Base-by-base conservation (phyloP, 2,888 invertebrate genomes). In the Diarsia rubi region DNA sequence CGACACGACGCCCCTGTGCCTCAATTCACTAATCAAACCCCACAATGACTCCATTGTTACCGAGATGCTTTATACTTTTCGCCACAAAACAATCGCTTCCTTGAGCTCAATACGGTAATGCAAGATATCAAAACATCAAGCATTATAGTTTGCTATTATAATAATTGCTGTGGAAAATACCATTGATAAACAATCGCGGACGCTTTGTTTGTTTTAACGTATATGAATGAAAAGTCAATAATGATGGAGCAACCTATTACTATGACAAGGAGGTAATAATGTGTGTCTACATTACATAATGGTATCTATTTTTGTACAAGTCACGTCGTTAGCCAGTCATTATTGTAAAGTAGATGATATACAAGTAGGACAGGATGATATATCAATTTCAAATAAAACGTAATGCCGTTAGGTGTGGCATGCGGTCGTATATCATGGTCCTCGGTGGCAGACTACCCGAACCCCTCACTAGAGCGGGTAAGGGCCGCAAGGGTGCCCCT, bases 11-110 rank as follows among this genome's bases (percentile, higher is more conserved):
- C 90, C 91, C 91, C 90, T 89, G 91, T 88, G 88, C 91, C 90
- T 92, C 92, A 92, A 92, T 93, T 93, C 92, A 90, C 93, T 93
- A 92, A 94, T 94, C 92, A 93, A 94, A 92, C 89, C 90, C 89
- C 90, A 94, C 94, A 94, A 94, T 94, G 91, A 92, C 91, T 93
- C 91, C 90, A 95, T 94, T 94, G 94, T 94, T 93, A 90, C 87
- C 82, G 85, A 86, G 88, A 92, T 92, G 92, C 92, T 90, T 91
- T 89, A 89, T 89, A 90, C 88, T 91, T 92, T 92, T 92, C 89
- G 86, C 89, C 91, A 91, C 87, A 89, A 88, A 87, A 91, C 89
- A 90, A 82, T 84, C 86, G 87, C 89, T 93, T 92, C 91, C 92
- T 90, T 88, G 87, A 84, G 74, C 84, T 83, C 84, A 74, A 83